Evolutionary conservation across 2,113 vertebrate genomes (phyloP), one percentile per base, ranked within the genome.

Genomic region (Nasalis larvatus): DNA sequence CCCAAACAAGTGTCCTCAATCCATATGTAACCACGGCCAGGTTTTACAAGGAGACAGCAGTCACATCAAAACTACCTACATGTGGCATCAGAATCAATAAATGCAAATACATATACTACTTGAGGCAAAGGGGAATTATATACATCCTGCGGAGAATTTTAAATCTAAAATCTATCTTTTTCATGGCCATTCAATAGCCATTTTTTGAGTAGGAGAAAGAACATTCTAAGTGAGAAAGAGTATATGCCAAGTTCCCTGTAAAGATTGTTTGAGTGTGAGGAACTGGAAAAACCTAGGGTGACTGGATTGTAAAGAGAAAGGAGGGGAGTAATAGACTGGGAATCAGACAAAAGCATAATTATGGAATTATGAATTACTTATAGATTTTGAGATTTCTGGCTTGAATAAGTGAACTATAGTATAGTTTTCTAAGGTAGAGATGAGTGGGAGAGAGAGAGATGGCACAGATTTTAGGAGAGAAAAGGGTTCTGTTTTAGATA

Each of bases 1-100:
- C 86, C 63, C 52, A 96, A 93, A 93, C 25, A 35, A 35, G 27
- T 40, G 0, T 40, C 18, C 77, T 71, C 49, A 77, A 63, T 78
- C 49, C 42, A 86, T 42, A 54, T 86, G 37, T 77, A 98, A 97
- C 89, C 10, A 84, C 82, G 42, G 94, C 42, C 85, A 96, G 73
- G 68, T 96, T 35, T 95, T 85, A 71, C 40, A 80, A 94, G 40
- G 30, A 92, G 90, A 94, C 35, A 95, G 32, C 3, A 69, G 66
- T 69, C 37, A 78, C 40, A 66, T 82, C 45, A 85, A 83, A 93
- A 90, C 49, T 58, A 87, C 54, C 20, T 45, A 60, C 45, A 83
- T 84, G 45, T 8, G 21, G 60, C 35, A 88, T 84, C 10, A 78
- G 45, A 93, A 66, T 93, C 42, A 77, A 86, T 73, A 94, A 74